Evolutionary conservation across 2,888 invertebrate genomes (phyloP).

Genomic region (Coremacera marginata): DNA sequence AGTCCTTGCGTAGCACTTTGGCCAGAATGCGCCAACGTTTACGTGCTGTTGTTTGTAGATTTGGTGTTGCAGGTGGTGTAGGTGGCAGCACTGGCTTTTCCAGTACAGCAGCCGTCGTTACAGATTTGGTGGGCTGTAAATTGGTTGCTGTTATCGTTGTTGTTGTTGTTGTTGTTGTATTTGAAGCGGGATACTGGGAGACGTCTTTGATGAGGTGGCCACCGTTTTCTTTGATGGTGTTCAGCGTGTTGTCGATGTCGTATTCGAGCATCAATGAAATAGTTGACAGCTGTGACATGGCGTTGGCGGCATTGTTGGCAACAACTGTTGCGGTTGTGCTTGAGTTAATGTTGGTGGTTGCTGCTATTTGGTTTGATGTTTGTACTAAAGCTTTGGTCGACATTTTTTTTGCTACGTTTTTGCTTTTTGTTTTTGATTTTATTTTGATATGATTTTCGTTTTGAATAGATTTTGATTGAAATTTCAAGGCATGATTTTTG

Average conservation of each 20-base stretch:
- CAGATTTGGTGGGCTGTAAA: constrained; percentile 10
- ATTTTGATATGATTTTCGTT: not conserved
- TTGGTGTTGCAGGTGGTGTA: constrained; percentile 65
- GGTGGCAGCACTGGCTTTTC: constrained; percentile 55
- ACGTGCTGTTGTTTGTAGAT: constrained; percentile 71
- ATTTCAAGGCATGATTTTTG: not conserved
- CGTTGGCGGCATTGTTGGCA: constrained; percentile 5
- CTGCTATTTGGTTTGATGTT: not conserved
- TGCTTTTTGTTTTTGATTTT: not conserved
- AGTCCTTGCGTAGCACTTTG: constrained; percentile 72
- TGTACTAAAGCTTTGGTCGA: constrained; percentile 12
- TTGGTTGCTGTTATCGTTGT: constrained; percentile 22
- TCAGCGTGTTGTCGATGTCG: constrained; percentile 68
- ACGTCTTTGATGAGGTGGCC: constrained; percentile 48
- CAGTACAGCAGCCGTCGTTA: constrained; percentile 4
- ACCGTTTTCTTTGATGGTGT: constrained; percentile 65
- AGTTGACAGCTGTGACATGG: constrained; percentile 49
- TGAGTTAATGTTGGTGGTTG: not conserved
- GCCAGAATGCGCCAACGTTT: constrained; percentile 80
- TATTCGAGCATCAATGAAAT: constrained; percentile 68
- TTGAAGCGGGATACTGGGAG: not conserved
- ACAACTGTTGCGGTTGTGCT: not conserved
- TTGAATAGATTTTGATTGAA: not conserved
- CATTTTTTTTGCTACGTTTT: not conserved
- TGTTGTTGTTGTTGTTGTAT: constrained; percentile 12